Evolutionary conservation across 2,888 invertebrate species (phyloP).

Genomic region (Xanthorhoe designata): DNA sequence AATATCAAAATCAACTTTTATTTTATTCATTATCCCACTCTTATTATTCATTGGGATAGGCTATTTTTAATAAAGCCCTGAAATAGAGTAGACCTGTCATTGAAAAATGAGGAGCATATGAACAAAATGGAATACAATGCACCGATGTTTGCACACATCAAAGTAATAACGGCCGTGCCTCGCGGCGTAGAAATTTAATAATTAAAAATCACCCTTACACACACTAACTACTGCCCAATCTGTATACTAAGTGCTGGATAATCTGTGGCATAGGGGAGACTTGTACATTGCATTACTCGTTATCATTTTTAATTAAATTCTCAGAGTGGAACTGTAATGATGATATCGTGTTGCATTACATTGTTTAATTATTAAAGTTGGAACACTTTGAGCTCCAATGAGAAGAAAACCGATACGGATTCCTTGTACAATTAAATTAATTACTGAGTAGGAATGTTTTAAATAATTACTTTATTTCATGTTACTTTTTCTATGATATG

Average conservation of each 20-base stretch:
- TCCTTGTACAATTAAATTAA: conserved; percentile 8
- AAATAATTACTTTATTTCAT: not conserved
- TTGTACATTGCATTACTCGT: conserved; percentile 63
- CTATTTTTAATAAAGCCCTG: not conserved
- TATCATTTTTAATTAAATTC: conserved; percentile 82
- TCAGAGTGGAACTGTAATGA: conserved; percentile 60
- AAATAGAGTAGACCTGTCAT: not conserved
- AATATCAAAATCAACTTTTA: too few relatives aligned
- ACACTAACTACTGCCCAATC: conserved; percentile 13
- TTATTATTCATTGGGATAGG: too few relatives aligned
- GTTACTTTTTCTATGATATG: not conserved
- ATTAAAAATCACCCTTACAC: conserved; percentile 81
- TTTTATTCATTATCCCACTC: too few relatives aligned
- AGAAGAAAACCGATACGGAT: conserved; percentile 27
- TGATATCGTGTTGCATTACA: conserved; percentile 45
- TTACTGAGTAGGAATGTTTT: not conserved
- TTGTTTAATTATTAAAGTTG: conserved; percentile 23
- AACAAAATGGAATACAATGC: conserved; percentile 25
- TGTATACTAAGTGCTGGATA: conserved; percentile 17
- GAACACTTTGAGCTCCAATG: conserved; percentile 29
- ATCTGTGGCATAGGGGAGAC: conserved; percentile 33
- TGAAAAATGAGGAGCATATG: conserved; percentile 8
- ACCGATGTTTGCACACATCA: conserved; percentile 57
- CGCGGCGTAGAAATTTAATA: conserved; percentile 82
- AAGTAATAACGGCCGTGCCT: conserved; percentile 75